Evolutionary conservation across 1,140 invertebrate genomes (phyloP), one percentile per base, ranked within the genome.

Genomic region (Scaptomyza graminum): DNA sequence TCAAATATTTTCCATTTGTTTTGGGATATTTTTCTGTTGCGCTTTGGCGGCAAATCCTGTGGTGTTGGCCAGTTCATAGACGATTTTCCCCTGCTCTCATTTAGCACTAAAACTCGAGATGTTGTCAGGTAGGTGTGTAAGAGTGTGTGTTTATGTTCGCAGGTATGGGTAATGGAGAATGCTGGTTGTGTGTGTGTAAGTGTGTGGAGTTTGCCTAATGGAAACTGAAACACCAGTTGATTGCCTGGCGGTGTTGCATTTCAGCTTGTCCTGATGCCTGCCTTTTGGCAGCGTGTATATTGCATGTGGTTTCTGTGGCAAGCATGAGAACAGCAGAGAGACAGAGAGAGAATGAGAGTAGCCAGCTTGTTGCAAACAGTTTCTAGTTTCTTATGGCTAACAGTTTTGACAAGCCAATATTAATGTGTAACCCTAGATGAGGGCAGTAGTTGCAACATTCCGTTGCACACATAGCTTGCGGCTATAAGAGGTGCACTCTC

Each of bases 221-320:
- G 81, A 84, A 87, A 87, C 81, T 85, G 81, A 87, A 84, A 87
- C 82, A 87, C 82, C 82, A 87, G 82, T 87, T 87, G 82, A 87
- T 85, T 87, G 82, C 78, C 66, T 25, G 49, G 51, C 61, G 76
- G 70, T 74, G 51, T 74, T 76, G 74, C 64, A 74, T 77, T 69
- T 76, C 76, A 64, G 62, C 18, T 31, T 70, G 52, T 25, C 47
- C 57, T 59, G 61, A 37, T 47, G 51, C 41, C 44, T 39, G 62
- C 47, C 47, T 47, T 59, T 34, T 54, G 52, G 25, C 28, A 47
- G 50, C 43, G 47, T 41, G 61, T 78, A 78, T 82, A 83, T 83
- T 83, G 79, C 79, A 83, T 83, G 79, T 78, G 79, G 72, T 82
- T 70, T 50, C 56, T 82, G 78, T 70, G 74, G 79, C 74, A 52